These are phyloP conservation scores for Bombus difficillimus DNA, from an alignment of 1,140 invertebrate species.

Conservation along the genomic window DNA sequence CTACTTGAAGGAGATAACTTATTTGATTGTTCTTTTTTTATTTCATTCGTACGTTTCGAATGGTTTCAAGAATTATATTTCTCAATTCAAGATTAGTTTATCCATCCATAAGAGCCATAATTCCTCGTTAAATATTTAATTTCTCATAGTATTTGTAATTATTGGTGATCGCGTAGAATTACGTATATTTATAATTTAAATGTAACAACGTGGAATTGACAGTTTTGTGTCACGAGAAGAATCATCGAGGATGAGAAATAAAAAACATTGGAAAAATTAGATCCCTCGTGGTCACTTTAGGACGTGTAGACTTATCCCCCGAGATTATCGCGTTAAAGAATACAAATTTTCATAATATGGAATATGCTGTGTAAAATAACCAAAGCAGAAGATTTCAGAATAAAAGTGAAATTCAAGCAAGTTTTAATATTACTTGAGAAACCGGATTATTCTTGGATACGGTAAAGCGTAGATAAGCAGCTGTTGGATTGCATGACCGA, in stretches of 20 bases:
- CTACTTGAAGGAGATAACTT: background rate
- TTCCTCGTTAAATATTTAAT: background rate
- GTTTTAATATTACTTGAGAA: background rate
- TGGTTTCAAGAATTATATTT: background rate
- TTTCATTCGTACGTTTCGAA: background rate
- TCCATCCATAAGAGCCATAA: background rate
- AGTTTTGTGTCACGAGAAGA: too few relatives aligned
- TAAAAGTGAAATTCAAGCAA: background rate
- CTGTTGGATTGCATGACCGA: background rate
- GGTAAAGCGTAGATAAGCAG: constrained; percentile 1
- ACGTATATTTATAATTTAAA: too few relatives aligned
- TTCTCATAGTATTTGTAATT: background rate
- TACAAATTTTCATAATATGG: background rate
- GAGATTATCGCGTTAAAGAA: background rate
- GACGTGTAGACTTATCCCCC: background rate
- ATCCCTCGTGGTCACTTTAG: background rate
- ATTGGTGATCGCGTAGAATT: too few relatives aligned
- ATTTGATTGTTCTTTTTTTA: background rate
- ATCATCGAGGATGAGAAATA: background rate
- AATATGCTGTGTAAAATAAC: background rate
- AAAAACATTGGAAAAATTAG: background rate
- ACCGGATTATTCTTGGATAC: background rate
- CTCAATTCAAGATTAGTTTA: too few relatives aligned
- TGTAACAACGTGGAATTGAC: too few relatives aligned
- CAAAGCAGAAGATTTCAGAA: background rate